Evolutionary conservation across 2,888 invertebrate species (phyloP).

Genomic region (Hymenopus coronatus): DNA sequence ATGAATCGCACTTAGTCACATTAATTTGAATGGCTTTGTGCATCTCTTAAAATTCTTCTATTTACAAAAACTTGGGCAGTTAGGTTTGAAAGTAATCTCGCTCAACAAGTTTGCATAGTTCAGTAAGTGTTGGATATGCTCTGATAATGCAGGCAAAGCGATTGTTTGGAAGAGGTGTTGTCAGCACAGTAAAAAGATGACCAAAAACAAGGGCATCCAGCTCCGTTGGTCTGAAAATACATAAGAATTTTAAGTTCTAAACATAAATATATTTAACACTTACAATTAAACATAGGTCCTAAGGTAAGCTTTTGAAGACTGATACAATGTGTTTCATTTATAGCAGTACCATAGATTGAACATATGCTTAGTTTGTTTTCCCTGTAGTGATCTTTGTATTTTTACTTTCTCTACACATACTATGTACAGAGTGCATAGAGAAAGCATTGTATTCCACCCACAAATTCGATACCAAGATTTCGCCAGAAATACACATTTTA

Average conservation of each 20-base stretch:
- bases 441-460: no score
- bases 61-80: not conserved
- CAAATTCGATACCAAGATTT: no score
- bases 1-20: not conserved
- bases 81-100: slow-evolving; percentile 64
- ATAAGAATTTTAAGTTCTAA: slow-evolving; percentile 9
- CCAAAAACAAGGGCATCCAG: slow-evolving; percentile 95
- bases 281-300: no score
- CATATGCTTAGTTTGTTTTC: no score
- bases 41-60: not conserved
- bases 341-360: no score
- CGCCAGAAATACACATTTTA: no score
- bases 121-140: slow-evolving; percentile 71
- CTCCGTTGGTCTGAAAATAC: slow-evolving; percentile 78
- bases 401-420: no score
- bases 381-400: no score
- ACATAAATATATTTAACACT: no score
- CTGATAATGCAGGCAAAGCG: slow-evolving; percentile 77
- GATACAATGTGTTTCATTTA: no score
- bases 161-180: slow-evolving; percentile 81
- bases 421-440: no score
- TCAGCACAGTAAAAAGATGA: slow-evolving; percentile 92
- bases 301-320: no score
- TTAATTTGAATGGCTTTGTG: not conserved
- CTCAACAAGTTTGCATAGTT: slow-evolving; percentile 81